A percentile compares a stretch with the other conserved stretches of the same genome.
Evolutionary conservation across 2,797 vertebrate genomes (phyloP).

Genomic region (Gambusia yucatana): DNA sequence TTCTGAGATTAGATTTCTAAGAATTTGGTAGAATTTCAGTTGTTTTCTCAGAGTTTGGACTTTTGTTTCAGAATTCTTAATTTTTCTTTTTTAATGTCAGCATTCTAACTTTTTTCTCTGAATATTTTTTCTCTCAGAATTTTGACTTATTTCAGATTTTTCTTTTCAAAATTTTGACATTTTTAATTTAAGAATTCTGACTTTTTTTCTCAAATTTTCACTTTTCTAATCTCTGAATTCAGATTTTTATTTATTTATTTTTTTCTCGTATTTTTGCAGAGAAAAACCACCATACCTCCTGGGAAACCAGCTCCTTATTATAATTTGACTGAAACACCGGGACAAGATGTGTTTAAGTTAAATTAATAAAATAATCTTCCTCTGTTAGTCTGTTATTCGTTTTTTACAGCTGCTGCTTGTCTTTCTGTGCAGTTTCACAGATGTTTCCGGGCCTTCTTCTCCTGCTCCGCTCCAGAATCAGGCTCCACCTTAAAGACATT

Average conservation of each 20-base stretch:
- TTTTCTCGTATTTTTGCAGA: neutral
- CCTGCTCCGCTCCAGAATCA: constrained; percentile 62
- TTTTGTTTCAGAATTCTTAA: no score
- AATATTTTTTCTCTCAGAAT: neutral
- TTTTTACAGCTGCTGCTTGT: constrained; percentile 4
- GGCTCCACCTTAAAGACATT: constrained; percentile 74
- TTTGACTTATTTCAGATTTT: neutral
- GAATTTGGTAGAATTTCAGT: no score
- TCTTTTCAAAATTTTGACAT: no score
- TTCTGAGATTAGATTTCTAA: no score
- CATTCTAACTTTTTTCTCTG: no score
- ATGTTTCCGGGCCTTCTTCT: constrained; percentile 79
- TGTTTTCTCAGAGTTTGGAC: no score
- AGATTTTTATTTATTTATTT: no score
- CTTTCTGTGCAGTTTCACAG: constrained; percentile 79
- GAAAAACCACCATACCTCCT: neutral
- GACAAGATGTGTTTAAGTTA: neutral
- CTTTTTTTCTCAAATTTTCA: no score
- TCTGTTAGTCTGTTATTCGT: neutral
- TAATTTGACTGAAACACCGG: neutral
- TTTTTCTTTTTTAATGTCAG: no score
- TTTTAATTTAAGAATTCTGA: no score
- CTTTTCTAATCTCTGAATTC: no score
- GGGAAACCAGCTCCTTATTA: neutral
- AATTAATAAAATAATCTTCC: neutral